phyloP scores from a whole-genome alignment of 1,140 invertebrate genomes.

The Drusus annulatus region DNA sequence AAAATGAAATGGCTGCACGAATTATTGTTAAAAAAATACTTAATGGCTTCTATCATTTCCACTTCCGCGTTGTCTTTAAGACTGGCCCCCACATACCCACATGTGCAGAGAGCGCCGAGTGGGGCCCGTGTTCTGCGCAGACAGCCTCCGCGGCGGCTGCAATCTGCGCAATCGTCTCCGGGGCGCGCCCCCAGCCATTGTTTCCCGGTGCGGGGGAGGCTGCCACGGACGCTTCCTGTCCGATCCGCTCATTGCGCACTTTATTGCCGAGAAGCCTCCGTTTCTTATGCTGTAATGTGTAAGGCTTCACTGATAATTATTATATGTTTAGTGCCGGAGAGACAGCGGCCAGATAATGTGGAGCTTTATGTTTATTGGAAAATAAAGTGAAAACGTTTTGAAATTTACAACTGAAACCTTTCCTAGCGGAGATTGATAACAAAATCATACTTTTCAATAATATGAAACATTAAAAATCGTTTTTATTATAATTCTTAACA shows the following conservation, averaged over 20 bases:
- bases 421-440: no score
- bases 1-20: no score
- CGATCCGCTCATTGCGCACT: slow-evolving; percentile 48
- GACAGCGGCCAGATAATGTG: neutral
- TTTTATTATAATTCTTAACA: no score
- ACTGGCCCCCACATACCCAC: no score
- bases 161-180: slow-evolving; percentile 54
- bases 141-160: slow-evolving; percentile 48
- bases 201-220: slow-evolving; percentile 51
- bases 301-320: slow-evolving; percentile 7
- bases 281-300: neutral
- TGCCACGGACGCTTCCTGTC: slow-evolving; percentile 49
- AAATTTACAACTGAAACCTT: no score
- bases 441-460: no score
- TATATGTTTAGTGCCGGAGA: no score
- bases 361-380: neutral
- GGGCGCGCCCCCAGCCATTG: slow-evolving; percentile 54
- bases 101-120: neutral
- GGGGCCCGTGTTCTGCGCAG: neutral
- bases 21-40: no score
- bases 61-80: neutral
- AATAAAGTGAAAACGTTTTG: no score
- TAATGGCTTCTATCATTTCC: neutral
- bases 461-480: no score
- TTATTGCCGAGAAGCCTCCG: slow-evolving; percentile 46